Conservation (phyloP, 2,113 vertebrate species). For the Raja brachyura region DNA sequence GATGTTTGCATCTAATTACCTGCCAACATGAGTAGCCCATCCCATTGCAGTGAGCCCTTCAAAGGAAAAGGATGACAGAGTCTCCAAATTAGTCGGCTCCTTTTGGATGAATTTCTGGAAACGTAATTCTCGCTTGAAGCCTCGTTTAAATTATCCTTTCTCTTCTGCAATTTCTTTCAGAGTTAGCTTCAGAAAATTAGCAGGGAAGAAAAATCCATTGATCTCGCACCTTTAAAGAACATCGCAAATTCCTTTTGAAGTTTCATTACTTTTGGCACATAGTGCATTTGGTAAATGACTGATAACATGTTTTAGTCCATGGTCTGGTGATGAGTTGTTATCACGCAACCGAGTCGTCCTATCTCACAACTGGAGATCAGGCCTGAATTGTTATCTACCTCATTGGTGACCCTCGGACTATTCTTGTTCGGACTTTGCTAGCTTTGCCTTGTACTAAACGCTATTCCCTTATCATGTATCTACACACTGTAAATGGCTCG, state of each 20-base stretch:
- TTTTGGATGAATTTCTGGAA: neutral
- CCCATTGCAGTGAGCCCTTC: neutral
- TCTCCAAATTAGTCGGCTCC: neutral
- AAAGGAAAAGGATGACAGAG: neutral
- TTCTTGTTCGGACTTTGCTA: too few relatives aligned
- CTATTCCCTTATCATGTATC: too few relatives aligned
- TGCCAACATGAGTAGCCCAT: neutral
- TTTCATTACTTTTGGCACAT: neutral
- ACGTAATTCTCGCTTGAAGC: neutral
- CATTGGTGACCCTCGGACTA: too few relatives aligned
- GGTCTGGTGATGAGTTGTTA: neutral
- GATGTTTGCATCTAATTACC: neutral
- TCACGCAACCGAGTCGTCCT: too few relatives aligned
- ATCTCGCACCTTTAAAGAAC: neutral
- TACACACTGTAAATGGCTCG: too few relatives aligned
- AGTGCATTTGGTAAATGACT: neutral
- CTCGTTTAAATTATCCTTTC: neutral
- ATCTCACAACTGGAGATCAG: too few relatives aligned
- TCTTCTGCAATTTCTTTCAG: neutral
- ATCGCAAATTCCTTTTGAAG: neutral
- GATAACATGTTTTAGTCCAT: neutral
- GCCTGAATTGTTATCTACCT: too few relatives aligned
- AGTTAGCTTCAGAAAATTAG: neutral
- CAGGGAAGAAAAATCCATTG: neutral
- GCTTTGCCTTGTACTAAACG: too few relatives aligned